Evolutionary conservation across 2,113 vertebrate species (phyloP).

Genomic region (Laticauda laticaudata): DNA sequence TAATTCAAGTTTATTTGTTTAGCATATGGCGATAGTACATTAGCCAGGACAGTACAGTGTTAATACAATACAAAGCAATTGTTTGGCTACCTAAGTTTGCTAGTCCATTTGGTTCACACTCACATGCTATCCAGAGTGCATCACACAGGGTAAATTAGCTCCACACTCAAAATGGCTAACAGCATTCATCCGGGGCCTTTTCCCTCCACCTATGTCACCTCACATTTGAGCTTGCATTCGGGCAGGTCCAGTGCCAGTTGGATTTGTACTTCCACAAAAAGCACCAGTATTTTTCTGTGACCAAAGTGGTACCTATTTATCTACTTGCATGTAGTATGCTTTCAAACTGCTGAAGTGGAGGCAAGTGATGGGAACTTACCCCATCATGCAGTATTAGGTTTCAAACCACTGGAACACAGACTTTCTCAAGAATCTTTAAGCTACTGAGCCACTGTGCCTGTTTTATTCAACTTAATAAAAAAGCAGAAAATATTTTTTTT

Average conservation of each 20-base stretch:
- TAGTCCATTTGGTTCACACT: not conserved
- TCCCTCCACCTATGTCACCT: not conserved
- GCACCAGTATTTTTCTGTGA: not conserved
- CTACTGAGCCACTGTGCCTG: no score
- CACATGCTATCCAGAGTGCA: not conserved
- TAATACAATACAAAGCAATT: not conserved
- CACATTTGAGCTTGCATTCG: not conserved
- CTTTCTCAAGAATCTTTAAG: not conserved
- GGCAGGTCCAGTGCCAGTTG: not conserved
- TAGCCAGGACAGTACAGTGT: not conserved
- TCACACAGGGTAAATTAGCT: not conserved
- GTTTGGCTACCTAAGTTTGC: not conserved
- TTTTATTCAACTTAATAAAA: slow-evolving; percentile 15
- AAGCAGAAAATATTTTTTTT: slow-evolving; percentile 8
- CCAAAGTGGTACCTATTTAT: not conserved
- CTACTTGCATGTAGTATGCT: not conserved
- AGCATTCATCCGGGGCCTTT: not conserved
- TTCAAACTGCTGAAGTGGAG: not conserved
- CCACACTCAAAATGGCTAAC: not conserved
- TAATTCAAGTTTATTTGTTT: slow-evolving; percentile 46
- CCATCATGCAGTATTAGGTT: not conserved
- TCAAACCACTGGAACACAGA: not conserved
- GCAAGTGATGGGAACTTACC: not conserved
- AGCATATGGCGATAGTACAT: not conserved
- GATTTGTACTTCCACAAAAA: not conserved